Evolutionary conservation across 2,888 invertebrate genomes (phyloP).

Genomic region (Drosophila tanythrix): DNA sequence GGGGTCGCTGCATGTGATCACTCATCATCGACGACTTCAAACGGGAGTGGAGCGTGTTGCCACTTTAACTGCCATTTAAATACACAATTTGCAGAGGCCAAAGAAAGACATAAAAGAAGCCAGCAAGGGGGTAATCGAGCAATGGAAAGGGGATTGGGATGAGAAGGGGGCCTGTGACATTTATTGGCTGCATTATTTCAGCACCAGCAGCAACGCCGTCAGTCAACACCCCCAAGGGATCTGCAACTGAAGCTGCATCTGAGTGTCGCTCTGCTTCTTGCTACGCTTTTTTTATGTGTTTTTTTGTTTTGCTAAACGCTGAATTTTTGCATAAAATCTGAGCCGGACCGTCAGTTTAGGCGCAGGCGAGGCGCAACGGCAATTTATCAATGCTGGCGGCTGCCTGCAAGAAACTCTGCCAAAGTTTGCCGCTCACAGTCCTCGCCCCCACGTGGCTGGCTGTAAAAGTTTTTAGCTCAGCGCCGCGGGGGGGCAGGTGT

Average conservation of each 20-base stretch:
- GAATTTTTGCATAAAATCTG: constrained; percentile 72
- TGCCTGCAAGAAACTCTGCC: constrained; percentile 46
- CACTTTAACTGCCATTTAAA: constrained; percentile 82
- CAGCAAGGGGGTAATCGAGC: background rate
- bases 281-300: background rate
- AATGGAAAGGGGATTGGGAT: background rate
- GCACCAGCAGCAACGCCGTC: constrained; percentile 67
- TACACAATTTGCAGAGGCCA: constrained; percentile 66
- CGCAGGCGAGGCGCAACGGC: constrained; percentile 46
- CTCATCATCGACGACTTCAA: constrained; percentile 69
- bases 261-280: constrained; percentile 19
- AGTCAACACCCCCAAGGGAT: constrained; percentile 73
- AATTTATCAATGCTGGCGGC: constrained; percentile 74
- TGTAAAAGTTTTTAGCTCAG: constrained; percentile 65
- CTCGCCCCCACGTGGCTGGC: constrained; percentile 31
- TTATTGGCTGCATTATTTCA: constrained; percentile 80
- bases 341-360: constrained; percentile 55
- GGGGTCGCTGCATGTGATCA: constrained; percentile 56
- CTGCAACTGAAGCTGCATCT: constrained; percentile 43
- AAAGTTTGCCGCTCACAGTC: constrained; percentile 18
- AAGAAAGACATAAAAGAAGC: constrained; percentile 69
- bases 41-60: constrained; percentile 77
- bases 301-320: constrained; percentile 31
- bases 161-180: constrained; percentile 54
- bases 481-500: constrained; percentile 66